Percentiles rank a stretch among this genome's conserved stretches.
phyloP scores from a whole-genome alignment of 2,888 invertebrate genomes.

The Galerucella nymphaeae region DNA sequence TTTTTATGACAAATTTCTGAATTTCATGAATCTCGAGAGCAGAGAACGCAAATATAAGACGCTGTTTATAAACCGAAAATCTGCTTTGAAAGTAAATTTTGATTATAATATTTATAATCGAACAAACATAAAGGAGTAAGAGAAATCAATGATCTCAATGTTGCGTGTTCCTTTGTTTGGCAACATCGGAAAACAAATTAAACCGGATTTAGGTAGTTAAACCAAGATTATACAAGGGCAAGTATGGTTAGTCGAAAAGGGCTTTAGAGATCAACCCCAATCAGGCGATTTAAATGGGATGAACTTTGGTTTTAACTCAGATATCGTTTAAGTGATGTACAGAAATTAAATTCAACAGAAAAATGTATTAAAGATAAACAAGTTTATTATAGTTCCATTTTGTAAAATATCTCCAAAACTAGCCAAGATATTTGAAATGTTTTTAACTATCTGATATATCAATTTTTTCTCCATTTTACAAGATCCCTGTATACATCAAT shows the following conservation, averaged over 20 bases:
- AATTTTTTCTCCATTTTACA: no score
- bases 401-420: no score
- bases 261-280: neutral
- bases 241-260: neutral
- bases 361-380: neutral
- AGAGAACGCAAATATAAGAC: no score
- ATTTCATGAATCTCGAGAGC: no score
- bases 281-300: neutral
- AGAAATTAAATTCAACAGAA: neutral
- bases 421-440: no score
- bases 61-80: no score
- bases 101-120: neutral
- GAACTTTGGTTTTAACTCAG: neutral
- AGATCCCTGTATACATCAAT: no score
- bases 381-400: no score
- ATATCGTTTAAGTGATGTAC: neutral
- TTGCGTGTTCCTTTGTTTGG: neutral
- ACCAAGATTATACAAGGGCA: conserved; percentile 4
- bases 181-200: conserved; percentile 5
- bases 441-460: no score
- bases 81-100: neutral
- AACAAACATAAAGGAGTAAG: neutral
- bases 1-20: no score
- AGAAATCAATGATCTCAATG: neutral
- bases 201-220: neutral